Base-by-base conservation (phyloP, 2,888 invertebrate species). In the Rhimphoctona megacephalus region DNA sequence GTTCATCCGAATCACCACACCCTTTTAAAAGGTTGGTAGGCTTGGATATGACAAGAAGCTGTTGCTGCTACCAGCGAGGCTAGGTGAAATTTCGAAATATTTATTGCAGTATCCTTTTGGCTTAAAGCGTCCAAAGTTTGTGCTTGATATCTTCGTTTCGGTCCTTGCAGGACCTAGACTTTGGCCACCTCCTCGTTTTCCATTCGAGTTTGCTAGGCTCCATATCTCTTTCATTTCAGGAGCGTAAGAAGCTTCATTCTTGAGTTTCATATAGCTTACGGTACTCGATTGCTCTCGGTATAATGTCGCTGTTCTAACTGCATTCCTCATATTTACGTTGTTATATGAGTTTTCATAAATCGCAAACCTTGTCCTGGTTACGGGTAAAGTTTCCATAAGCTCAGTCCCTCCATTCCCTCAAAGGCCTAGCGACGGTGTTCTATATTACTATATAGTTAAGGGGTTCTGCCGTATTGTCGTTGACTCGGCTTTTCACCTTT, bases 271-370 rank as follows among this genome's bases (percentile, higher is more conserved):
- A 67, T 61, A 49, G 49, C 19, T 19, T 64, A 80, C 72, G 72
- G 46, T 25, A 22, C 64, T 49, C 39, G 11, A 33, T 72, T 64
- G 64, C 43, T 82, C 79, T 82, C 74, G 30, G 22, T 22, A 49
- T 61, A 79, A 79, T 57, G 86, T 77, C 78, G 70, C 79, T 81
- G 73, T 77, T 85, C 80, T 33, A 81, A 85, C 83, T 88, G 88
- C 85, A 89, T 91, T 87, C 85, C 87, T 87, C 89, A 85, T 89
- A 88, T 90, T 92, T 88, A 86, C 89, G 88, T 89, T 90, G 91
- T 90, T 91, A 92, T 86, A 83, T 81, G 88, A 88, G 88, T 91
- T 91, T 92, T 91, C 90, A 92, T 92, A 92, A 91, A 92, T 91
- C 90, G 91, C 89, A 61, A 82, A 49, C 49, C 82, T 77, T 70